Conservation (phyloP, 2,797 vertebrate genomes). For the Pangasius krempfi region DNA sequence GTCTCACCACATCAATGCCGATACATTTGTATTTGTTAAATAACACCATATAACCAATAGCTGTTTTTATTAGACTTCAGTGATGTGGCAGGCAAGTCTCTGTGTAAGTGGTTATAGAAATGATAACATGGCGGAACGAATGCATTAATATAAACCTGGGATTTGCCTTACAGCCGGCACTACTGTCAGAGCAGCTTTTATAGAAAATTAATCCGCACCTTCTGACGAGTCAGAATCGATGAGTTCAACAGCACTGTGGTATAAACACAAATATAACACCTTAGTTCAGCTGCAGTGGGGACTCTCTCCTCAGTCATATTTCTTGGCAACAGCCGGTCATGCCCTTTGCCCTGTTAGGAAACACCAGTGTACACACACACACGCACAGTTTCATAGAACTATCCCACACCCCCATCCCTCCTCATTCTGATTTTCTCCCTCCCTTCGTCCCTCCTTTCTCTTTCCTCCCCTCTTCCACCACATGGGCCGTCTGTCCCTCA, state of each 20-base stretch:
- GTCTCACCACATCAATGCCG: background rate
- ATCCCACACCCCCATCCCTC: conserved; percentile 27
- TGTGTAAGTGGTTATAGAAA: background rate
- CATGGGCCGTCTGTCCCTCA: conserved; percentile 51
- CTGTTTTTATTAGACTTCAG: background rate
- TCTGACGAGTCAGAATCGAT: background rate
- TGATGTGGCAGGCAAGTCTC: background rate
- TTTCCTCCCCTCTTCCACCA: conserved; percentile 41
- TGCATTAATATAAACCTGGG: background rate
- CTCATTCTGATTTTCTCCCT: conserved; percentile 29
- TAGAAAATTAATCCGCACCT: background rate
- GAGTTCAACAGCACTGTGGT: background rate
- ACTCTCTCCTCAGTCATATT: conserved; percentile 32
- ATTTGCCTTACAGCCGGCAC: background rate
- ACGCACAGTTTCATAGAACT: conserved; percentile 25
- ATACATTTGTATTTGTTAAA: background rate
- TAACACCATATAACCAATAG: background rate
- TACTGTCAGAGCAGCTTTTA: background rate
- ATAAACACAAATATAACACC: background rate
- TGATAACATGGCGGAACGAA: background rate
- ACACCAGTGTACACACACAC: conserved; percentile 27
- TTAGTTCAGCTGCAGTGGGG: conserved; percentile 21
- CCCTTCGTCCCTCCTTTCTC: conserved; percentile 41
- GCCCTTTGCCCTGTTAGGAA: conserved; percentile 43
- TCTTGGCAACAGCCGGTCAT: conserved; percentile 53